A percentile compares a stretch with the other conserved stretches of the same genome.
Conservation (phyloP, 2,888 invertebrate genomes). For the Didymodactylos carnosus region DNA sequence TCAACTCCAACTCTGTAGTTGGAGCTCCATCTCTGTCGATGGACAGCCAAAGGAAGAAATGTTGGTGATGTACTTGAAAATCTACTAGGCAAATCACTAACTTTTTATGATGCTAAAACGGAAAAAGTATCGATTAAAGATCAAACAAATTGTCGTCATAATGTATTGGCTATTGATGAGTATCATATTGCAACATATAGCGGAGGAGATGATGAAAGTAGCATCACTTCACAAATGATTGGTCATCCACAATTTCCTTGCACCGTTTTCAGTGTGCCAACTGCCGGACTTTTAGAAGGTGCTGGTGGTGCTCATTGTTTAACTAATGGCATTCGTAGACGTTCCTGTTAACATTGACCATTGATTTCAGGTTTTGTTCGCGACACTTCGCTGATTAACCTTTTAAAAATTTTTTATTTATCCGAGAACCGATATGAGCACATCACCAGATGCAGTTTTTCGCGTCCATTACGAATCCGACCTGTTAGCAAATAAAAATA, state of each 20-base stretch:
- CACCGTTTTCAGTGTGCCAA: background rate
- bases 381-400: too few species aligned
- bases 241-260: background rate
- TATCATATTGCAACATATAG: background rate
- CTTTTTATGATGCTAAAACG: background rate
- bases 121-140: background rate
- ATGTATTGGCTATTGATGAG: background rate
- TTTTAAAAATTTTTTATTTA: too few species aligned
- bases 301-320: background rate
- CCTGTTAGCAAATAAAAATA: too few species aligned
- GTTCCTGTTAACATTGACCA: too few species aligned
- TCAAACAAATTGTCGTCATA: background rate
- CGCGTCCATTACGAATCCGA: too few species aligned
- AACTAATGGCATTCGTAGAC: too few species aligned
- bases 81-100: background rate
- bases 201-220: background rate
- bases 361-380: too few species aligned
- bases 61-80: background rate
- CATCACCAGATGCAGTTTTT: too few species aligned
- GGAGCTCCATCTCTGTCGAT: background rate
- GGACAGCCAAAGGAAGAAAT: background rate
- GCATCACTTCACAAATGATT: background rate
- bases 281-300: background rate
- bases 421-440: too few species aligned
- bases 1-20: too few species aligned